phyloP scores from a whole-genome alignment of 2,888 invertebrate genomes.

The Tiliacea aurago region DNA sequence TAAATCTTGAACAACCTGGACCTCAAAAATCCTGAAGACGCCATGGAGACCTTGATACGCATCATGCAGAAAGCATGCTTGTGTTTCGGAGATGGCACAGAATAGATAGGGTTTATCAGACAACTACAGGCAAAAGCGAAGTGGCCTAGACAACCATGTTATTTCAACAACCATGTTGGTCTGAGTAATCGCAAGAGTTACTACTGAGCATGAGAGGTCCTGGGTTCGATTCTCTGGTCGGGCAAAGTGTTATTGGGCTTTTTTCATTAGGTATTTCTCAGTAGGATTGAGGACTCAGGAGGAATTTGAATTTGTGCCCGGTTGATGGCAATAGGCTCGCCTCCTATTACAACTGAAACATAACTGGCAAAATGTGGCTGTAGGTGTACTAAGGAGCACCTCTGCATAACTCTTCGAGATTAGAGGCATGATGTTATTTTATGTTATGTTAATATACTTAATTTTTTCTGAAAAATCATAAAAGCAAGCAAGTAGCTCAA shows the following conservation, averaged over 20 bases:
- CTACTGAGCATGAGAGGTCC: too few species aligned
- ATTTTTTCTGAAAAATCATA: background rate
- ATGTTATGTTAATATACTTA: too few species aligned
- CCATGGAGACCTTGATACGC: too few species aligned
- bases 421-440: background rate
- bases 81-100: background rate
- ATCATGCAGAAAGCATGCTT: background rate
- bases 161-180: too few species aligned
- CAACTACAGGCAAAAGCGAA: background rate
- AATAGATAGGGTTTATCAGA: background rate
- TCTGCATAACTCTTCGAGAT: background rate
- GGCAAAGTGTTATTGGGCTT: background rate
- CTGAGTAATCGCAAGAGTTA: too few species aligned
- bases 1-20: background rate
- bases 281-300: background rate
- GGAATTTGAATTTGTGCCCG: background rate
- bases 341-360: background rate
- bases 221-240: too few species aligned
- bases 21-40: background rate
- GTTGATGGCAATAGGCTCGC: background rate
- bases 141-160: background rate
- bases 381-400: background rate
- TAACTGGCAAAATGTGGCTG: background rate
- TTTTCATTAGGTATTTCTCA: background rate
- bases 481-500: constrained; percentile 9